Base-by-base conservation (phyloP, 2,113 vertebrate species). In the Chaetodon auriga region DNA sequence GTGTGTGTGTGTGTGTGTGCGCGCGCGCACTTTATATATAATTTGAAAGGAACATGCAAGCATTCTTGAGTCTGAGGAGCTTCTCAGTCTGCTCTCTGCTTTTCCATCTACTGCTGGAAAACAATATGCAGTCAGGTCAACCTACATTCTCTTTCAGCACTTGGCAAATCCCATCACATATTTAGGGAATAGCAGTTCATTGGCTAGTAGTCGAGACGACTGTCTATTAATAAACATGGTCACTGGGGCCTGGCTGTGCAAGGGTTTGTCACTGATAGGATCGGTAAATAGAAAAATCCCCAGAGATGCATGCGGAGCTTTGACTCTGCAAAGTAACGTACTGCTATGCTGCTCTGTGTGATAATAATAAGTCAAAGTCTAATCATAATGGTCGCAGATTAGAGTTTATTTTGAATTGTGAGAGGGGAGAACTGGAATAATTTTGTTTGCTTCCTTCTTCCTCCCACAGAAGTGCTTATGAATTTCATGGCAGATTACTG, bases 191-290 rank as follows among this genome's bases (percentile, higher is more conserved):
- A 46, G 76, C 68, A 72, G 46, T 73, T 83, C 61, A 78, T 57
- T 87, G 87, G 83, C 68, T 21, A 9, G 54, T 74, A 78, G 75
- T 68, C 81, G 83, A 87, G 68, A 83, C 2, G 13, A 68, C 78
- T 81, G 78, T 80, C 83, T 90, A 89, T 89, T 89, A 82, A 86
- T 90, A 88, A 93, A 51, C 81, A 64, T 65, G 74, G 66, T 83
- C 77, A 79, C 78, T 66, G 83, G 69, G 74, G 61, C 77, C 85
- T 41, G 78, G 74, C 83, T 80, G 70, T 62, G 49, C 54, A 8
- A 80, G 58, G 57, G 58, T 70, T 88, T 85, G 70, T 55, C 66
- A 68, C 68, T 72, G 90, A 89, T 86, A 68, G 70, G 54, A 84
- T 87, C 64, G 25, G 81, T 82, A 89, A 89, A 90, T 78, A 76